Base-by-base conservation (phyloP, 2,888 invertebrate species). In the Leptinotarsa haldemani region DNA sequence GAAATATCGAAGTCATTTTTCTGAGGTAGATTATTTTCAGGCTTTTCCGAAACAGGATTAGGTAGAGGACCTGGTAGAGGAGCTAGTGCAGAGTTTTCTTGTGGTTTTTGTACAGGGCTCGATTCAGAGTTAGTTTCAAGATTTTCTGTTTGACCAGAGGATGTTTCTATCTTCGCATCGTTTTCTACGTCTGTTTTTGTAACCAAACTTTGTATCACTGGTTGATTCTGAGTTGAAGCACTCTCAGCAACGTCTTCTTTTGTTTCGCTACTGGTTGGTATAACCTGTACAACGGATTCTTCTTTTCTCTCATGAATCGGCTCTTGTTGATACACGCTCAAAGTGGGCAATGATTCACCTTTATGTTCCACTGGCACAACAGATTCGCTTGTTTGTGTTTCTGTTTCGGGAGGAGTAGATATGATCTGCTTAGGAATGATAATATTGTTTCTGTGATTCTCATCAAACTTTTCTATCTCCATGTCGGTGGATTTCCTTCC, bases 381-480 rank as follows among this genome's bases (percentile, higher is more conserved):
- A 16, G 40, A n/a, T 40, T 61, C 61, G 0, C 16, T 16, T 3
- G 13, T 22, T 40, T 16, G 40, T 30, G n/a, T 9, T 40, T 30
- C 30, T 40, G 16, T 16, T 40, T 61, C 30, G 2, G 30, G 16
- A 16, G 56, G 56, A 56, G 22, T 22, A 20, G 40, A 61, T 15
- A n/a, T 5, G 30, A 40, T 61, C 30, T 61, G 61, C 16, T 66
- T 66, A 16, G 71, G 75, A 18, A 67, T 74, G 18, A 76, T 76
- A 16, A 74, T 76, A 53, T 74, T 78, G 61, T 70, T 75, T 67
- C 70, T 76, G 22, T 75, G 75, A 66, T 75, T 74, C 22, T 82
- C 80, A 47, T 83, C 83, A 48, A 81, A 78, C 65, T 83, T 84
- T 63, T 84, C 84, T 16, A 84, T 80, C 70, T 84, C 84, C 83